Conservation (phyloP, 2,113 vertebrate species). For the Scopus umbretta region DNA sequence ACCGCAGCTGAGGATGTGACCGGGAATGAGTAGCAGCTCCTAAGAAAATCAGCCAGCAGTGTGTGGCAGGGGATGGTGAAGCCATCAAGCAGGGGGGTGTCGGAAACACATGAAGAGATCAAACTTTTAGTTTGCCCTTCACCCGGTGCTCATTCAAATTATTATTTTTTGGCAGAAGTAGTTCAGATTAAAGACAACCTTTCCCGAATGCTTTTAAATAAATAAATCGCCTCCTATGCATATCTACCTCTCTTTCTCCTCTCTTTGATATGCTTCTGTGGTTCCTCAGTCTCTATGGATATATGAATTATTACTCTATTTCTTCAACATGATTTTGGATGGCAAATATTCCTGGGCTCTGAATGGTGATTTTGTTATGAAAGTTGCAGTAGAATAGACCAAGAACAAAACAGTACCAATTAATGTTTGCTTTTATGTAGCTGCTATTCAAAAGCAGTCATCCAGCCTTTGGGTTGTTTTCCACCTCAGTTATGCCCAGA, state of each 20-base stretch:
- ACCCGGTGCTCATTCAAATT: neutral
- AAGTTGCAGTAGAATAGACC: neutral
- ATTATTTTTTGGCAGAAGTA: neutral
- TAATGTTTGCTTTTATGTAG: neutral
- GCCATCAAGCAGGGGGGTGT: neutral
- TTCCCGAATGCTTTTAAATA: neutral
- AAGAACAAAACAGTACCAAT: neutral
- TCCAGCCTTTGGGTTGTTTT: neutral
- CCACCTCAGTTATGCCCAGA: neutral
- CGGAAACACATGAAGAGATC: neutral
- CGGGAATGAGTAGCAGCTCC: neutral
- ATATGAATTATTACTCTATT: neutral
- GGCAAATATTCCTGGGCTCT: neutral
- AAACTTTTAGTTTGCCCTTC: neutral
- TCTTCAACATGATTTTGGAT: neutral
- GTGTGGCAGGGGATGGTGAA: neutral
- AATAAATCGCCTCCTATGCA: neutral
- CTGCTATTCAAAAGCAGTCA: neutral
- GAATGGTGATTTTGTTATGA: neutral
- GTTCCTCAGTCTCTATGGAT: neutral
- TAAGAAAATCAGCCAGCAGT: neutral
- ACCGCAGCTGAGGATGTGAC: accelerated
- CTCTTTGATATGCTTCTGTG: neutral
- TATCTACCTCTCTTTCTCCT: neutral
- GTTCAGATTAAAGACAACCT: neutral